These are phyloP conservation scores for Pipistrellus pygmaeus DNA, from an alignment of 2,797 vertebrate genomes.

Conservation along the genomic window DNA sequence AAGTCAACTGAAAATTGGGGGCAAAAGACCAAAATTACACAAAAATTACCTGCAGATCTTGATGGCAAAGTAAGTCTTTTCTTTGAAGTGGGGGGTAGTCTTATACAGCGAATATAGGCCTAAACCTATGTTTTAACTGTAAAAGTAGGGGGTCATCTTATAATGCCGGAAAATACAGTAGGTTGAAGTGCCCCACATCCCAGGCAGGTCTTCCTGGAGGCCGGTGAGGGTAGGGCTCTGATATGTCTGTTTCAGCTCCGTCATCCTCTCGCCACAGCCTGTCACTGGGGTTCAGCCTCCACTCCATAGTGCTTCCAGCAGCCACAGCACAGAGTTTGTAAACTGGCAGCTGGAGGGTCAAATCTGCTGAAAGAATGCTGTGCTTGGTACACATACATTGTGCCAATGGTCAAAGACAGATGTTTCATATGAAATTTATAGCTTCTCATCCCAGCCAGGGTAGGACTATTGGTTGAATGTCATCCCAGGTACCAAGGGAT, in stretches of 20 bases:
- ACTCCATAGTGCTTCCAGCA: neutral
- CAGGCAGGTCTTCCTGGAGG: neutral
- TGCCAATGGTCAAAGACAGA: neutral
- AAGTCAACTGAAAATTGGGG: too few species aligned
- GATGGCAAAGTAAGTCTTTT: too few species aligned
- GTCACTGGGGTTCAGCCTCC: neutral
- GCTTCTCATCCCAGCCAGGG: neutral
- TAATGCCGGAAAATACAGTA: neutral
- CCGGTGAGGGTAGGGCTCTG: neutral
- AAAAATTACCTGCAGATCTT: too few species aligned
- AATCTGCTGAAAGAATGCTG: neutral
- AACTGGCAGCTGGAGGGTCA: neutral
- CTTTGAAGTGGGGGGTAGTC: too few species aligned
- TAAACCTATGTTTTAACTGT: too few species aligned
- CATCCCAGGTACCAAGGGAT: neutral
- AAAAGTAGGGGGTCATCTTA: too few species aligned
- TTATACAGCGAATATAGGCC: too few species aligned
- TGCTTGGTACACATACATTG: neutral
- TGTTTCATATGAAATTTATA: neutral
- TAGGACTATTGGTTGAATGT: neutral
- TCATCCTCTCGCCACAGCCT: neutral
- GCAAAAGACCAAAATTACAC: too few species aligned
- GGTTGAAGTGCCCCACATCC: neutral
- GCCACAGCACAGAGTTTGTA: neutral
- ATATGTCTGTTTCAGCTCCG: neutral